A percentile compares a stretch with the other conserved stretches of the same genome.
These are phyloP conservation scores for Chelon auratus DNA, from an alignment of 2,797 vertebrate genomes.

Conservation along the genomic window DNA sequence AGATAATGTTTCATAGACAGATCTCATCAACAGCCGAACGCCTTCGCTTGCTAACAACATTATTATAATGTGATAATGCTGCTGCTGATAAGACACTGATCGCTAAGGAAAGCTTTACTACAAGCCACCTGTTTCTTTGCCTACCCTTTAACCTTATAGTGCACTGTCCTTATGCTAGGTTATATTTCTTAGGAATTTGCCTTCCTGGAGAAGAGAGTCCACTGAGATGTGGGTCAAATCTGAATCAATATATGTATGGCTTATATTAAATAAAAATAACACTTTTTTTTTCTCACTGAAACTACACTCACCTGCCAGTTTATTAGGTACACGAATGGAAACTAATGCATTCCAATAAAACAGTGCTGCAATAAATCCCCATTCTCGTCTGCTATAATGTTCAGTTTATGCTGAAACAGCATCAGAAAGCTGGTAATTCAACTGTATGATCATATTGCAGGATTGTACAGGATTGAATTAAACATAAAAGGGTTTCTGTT, in stretches of 20 bases:
- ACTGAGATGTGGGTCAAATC: not conserved
- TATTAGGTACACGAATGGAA: no score
- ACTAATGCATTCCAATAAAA: no score
- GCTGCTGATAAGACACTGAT: slow-evolving; percentile 27
- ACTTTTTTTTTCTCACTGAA: no score
- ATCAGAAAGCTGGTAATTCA: no score
- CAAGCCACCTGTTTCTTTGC: slow-evolving; percentile 53
- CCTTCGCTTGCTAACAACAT: slow-evolving; percentile 42
- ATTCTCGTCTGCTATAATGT: no score
- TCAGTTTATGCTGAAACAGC: no score
- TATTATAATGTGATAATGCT: slow-evolving; percentile 48
- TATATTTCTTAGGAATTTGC: slow-evolving; percentile 20
- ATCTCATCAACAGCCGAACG: slow-evolving; percentile 20
- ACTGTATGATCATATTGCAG: no score
- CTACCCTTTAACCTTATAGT: slow-evolving; percentile 65
- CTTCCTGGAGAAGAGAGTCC: not conserved
- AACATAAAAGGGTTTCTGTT: no score
- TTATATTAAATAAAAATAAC: no score
- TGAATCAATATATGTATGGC: not conserved
- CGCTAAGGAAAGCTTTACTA: slow-evolving; percentile 52
- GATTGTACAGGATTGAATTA: no score
- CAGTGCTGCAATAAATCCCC: no score
- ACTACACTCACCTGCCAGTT: no score
- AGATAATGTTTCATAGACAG: slow-evolving; percentile 37
- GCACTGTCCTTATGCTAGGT: slow-evolving; percentile 47